A percentile compares a stretch with the other conserved stretches of the same genome.
Evolutionary conservation across 2,113 vertebrate species (phyloP).

Genomic region (Sapayoa aenigma): DNA sequence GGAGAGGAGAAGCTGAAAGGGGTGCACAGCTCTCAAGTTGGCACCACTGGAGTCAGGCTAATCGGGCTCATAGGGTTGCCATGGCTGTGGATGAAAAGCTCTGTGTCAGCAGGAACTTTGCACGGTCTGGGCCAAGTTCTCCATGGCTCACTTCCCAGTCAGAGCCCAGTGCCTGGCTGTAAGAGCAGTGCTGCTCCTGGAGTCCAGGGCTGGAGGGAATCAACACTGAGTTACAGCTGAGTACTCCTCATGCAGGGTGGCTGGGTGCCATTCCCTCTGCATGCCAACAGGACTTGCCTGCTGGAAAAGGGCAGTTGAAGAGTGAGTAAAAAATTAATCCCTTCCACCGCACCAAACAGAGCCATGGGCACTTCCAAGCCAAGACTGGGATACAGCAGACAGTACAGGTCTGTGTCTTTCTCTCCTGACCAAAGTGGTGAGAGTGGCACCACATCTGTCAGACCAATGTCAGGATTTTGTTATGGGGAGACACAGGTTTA

Average conservation of each 20-base stretch:
- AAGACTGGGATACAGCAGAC: neutral
- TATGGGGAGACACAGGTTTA: rapidly evolving
- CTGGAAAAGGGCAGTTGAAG: neutral
- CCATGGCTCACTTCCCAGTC: neutral
- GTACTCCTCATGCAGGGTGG: neutral
- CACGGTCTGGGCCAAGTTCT: neutral
- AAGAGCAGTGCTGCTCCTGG: neutral
- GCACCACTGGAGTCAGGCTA: neutral
- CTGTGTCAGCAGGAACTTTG: neutral
- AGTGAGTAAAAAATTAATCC: rapidly evolving
- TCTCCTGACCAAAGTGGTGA: rapidly evolving
- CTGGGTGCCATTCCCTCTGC: neutral
- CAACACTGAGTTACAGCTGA: rapidly evolving
- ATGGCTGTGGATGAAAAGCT: neutral
- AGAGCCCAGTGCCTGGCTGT: neutral
- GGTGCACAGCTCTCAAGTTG: neutral
- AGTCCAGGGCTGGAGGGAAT: neutral
- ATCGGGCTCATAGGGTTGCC: rapidly evolving
- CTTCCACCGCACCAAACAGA: neutral
- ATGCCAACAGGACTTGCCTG: neutral
- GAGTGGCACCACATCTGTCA: neutral
- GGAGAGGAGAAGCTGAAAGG: neutral
- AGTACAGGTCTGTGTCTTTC: neutral
- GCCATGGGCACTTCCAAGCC: neutral
- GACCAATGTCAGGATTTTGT: neutral